Base-by-base conservation (phyloP, 2,888 invertebrate species). In the Troides aeacus region DNA sequence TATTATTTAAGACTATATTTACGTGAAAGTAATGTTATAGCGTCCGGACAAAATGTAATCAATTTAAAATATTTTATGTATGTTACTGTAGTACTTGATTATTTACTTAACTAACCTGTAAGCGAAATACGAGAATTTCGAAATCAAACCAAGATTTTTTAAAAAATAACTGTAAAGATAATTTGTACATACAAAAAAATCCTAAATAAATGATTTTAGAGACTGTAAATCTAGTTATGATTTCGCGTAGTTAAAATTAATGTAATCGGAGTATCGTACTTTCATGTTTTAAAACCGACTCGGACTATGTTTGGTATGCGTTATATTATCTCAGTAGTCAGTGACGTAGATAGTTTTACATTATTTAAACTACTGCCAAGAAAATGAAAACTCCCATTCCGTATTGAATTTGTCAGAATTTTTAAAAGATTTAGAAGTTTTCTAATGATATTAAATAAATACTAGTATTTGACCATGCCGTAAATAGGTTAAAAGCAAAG, bases 381-480 rank as follows among this genome's bases (percentile, higher is more conserved):
- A 72, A 68, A 75, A 21, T 50, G 58, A 65, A 53, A n/a, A 60
- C 36, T 15, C 21, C 30, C 82, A 86, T 88, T 87, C 86, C 85
- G 78, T 77, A 81, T 86, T 82, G 90, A 85, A 84, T 90, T 85
- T 88, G 87, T 80, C 90, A 89, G 79, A 86, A 75, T 76, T 82
- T 86, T 86, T 90, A 84, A 90, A 89, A 88, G 88, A 87, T 88
- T 83, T 82, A 81, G 84, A 82, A 84, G 86, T 91, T 92, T 91
- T 89, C 90, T 88, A 88, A 89, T 89, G 86, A 87, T 77, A 86
- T 88, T 90, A 91, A 90, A 92, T 90, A 91, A 92, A 91, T 90
- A 89, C 87, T 86, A 86, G 81, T 83, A 84, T 79, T 84, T 84
- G 83, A 74, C 85, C 83, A 85, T 83, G 89, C 90, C 92, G 89